These are phyloP conservation scores for Ibidorhyncha struthersii DNA, from an alignment of 2,113 vertebrate species.

Conservation along the genomic window DNA sequence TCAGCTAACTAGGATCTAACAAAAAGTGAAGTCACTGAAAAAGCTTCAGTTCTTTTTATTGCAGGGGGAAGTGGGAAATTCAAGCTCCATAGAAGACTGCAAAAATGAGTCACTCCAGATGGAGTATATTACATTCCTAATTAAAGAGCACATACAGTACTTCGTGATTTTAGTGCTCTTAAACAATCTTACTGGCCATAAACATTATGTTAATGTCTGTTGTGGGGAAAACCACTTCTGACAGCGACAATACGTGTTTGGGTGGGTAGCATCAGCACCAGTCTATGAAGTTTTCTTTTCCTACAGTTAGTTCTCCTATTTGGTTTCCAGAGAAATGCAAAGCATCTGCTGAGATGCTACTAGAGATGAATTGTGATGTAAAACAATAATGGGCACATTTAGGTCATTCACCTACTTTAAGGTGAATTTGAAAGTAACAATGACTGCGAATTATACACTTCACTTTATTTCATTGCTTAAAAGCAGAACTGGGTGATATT, in stretches of 20 bases:
- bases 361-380: not conserved
- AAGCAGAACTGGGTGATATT: not conserved
- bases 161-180: conserved; percentile 51
- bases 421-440: not conserved
- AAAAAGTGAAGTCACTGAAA: not conserved
- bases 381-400: not conserved
- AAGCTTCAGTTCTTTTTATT: not conserved
- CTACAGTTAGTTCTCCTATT: not conserved
- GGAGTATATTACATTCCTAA: conserved; percentile 60
- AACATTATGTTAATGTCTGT: conserved; percentile 63
- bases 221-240: conserved; percentile 36
- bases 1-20: not conserved
- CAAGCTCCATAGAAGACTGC: conserved; percentile 43
- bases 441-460: not conserved
- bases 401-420: not conserved
- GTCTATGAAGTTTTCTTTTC: conserved; percentile 2
- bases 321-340: conserved; percentile 34
- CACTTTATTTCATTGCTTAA: not conserved
- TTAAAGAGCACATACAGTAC: conserved; percentile 57
- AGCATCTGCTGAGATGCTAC: not conserved
- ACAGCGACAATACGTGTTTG: conserved; percentile 3
- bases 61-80: not conserved
- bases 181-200: conserved; percentile 63
- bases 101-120: conserved; percentile 64
- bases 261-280: conserved; percentile 30